Conservation (phyloP, 2,888 invertebrate genomes). For the Oligia latruncula region DNA sequence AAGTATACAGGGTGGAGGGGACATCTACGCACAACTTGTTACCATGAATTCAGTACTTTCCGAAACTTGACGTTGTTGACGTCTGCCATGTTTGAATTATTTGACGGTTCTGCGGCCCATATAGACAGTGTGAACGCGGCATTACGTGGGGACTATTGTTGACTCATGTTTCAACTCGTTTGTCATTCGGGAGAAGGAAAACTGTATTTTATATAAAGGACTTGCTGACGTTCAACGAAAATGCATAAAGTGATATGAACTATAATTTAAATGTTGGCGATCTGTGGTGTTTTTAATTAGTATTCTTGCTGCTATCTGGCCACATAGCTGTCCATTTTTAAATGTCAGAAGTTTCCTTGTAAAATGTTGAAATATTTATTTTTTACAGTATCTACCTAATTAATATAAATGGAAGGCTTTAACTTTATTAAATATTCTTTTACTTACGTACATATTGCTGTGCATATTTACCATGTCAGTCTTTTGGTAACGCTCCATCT, state of each 20-base stretch:
- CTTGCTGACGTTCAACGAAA: constrained; percentile 12
- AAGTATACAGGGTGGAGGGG: neutral
- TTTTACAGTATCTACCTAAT: neutral
- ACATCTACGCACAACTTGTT: neutral
- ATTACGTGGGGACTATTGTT: constrained; percentile 28
- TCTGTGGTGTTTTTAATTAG: constrained; percentile 2
- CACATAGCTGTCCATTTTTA: neutral
- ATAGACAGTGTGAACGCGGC: constrained; percentile 9
- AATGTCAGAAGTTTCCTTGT: neutral
- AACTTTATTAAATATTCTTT: neutral
- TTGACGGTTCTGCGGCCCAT: constrained; percentile 4
- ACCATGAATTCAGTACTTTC: neutral
- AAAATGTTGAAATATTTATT: neutral
- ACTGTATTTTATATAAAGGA: constrained; percentile 12
- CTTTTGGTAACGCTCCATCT: neutral
- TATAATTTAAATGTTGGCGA: constrained; percentile 1
- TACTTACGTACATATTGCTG: too few relatives aligned
- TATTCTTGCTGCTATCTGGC: neutral
- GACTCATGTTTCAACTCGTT: constrained; percentile 38
- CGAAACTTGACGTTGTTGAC: neutral
- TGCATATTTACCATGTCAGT: neutral
- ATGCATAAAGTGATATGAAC: neutral
- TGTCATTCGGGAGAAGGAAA: constrained; percentile 26
- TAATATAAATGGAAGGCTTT: neutral
- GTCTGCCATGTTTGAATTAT: constrained; percentile 4